Evolutionary conservation across 2,888 invertebrate genomes (phyloP).

Genomic region (Drosophila buzzatii): DNA sequence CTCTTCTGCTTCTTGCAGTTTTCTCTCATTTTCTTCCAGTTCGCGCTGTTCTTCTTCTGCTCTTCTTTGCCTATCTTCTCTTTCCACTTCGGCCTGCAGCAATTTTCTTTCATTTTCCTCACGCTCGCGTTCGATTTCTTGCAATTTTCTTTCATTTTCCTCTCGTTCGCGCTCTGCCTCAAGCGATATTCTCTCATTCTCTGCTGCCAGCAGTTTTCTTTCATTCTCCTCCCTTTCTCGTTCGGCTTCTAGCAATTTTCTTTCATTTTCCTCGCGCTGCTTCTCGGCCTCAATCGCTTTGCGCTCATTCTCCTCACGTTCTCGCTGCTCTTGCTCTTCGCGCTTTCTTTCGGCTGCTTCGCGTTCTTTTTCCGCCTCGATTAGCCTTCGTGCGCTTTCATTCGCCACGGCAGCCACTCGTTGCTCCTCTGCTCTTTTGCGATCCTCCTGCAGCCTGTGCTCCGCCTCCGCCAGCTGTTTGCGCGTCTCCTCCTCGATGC

Average conservation of each 20-base stretch:
- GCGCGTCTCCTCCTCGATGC: slow-evolving; percentile 79
- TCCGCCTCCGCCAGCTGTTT: slow-evolving; percentile 80
- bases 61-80: slow-evolving; percentile 51
- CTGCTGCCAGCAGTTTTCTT: slow-evolving; percentile 45
- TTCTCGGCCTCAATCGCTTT: slow-evolving; percentile 47
- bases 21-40: slow-evolving; percentile 55
- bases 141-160: slow-evolving; percentile 36
- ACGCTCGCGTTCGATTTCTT: slow-evolving; percentile 29
- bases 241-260: slow-evolving; percentile 37
- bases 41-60: slow-evolving; percentile 46
- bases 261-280: slow-evolving; percentile 34
- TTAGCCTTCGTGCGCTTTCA: slow-evolving; percentile 49
- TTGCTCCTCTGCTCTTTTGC: slow-evolving; percentile 41
- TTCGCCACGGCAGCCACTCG: slow-evolving; percentile 45
- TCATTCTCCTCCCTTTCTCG: slow-evolving; percentile 30
- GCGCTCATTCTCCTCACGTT: slow-evolving; percentile 37
- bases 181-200: slow-evolving; percentile 34
- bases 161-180: slow-evolving; percentile 29
- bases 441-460: slow-evolving; percentile 68
- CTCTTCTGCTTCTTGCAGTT: slow-evolving; percentile 38
- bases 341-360: slow-evolving; percentile 27
- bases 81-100: slow-evolving; percentile 32
- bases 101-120: slow-evolving; percentile 41
- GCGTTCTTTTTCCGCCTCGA: slow-evolving; percentile 49
- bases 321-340: slow-evolving; percentile 32